Evolutionary conservation across 2,797 vertebrate species (phyloP).

Genomic region (Pachyuromys duprasi): DNA sequence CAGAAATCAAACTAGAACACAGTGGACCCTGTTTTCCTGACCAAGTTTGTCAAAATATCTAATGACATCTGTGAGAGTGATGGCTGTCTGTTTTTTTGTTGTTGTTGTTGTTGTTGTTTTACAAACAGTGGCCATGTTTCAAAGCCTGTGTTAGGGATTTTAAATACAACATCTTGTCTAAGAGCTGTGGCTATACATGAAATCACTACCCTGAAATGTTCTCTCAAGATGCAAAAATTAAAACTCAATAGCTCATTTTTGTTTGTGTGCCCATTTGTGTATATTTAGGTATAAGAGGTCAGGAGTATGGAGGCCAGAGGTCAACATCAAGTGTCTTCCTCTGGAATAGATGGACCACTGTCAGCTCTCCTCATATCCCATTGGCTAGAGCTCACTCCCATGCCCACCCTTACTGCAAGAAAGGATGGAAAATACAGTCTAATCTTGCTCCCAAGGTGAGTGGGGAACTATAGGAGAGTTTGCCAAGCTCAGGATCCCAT

Average conservation of each 20-base stretch:
- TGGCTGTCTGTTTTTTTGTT: too few relatives aligned
- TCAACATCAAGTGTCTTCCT: not conserved
- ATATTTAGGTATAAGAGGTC: too few relatives aligned
- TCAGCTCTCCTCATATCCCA: not conserved
- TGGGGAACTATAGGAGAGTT: too few relatives aligned
- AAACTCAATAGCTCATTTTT: not conserved
- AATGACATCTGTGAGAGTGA: too few relatives aligned
- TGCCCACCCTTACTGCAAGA: not conserved
- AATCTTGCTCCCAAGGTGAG: not conserved
- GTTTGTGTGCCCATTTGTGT: not conserved
- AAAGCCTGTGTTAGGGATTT: not conserved
- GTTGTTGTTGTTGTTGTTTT: too few relatives aligned
- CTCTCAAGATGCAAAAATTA: too few relatives aligned
- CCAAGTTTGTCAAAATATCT: constrained; percentile 55
- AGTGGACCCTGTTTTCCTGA: constrained; percentile 70
- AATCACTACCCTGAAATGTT: not conserved
- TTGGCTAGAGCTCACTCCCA: not conserved
- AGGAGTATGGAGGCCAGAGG: not conserved
- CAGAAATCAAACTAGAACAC: not conserved
- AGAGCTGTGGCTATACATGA: not conserved
- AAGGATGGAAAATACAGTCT: constrained; percentile 17
- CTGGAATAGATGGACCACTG: not conserved
- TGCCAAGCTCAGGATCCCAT: not conserved
- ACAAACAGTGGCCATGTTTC: not conserved
- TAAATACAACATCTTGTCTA: not conserved